Evolutionary conservation across 2,113 vertebrate species (phyloP).

Genomic region (Phodopus roborovskii): DNA sequence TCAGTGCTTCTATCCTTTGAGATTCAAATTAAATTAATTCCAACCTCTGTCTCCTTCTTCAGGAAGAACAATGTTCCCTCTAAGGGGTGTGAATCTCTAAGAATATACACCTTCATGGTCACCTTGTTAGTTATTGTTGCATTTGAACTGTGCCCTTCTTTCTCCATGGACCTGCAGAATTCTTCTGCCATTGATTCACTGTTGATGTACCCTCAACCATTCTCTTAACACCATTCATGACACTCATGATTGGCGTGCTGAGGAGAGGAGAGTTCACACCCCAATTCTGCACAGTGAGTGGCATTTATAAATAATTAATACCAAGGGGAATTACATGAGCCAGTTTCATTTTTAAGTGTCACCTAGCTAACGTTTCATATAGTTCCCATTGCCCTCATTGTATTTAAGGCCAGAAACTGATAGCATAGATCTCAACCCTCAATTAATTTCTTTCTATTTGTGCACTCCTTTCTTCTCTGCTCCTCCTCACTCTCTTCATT

Average conservation of each 20-base stretch:
- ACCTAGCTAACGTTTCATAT: not conserved
- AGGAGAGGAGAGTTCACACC: not conserved
- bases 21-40: constrained; percentile 63
- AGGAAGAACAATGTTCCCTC: not conserved
- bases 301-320: constrained; percentile 62
- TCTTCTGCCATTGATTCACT: not conserved
- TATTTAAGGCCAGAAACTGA: not conserved
- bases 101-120: not conserved
- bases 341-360: not conserved
- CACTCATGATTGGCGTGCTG: not conserved
- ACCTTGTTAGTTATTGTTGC: not conserved
- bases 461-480: not conserved
- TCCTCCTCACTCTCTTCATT: not conserved
- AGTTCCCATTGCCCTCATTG: not conserved
- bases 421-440: not conserved
- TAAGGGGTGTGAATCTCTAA: not conserved
- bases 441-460: not conserved
- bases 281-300: not conserved
- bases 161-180: not conserved
- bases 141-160: not conserved
- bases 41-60: not conserved
- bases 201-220: not conserved
- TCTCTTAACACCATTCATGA: not conserved
- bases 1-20: not conserved
- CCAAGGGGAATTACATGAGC: constrained; percentile 38